Base-by-base conservation (phyloP, 2,113 vertebrate genomes). In the Rhinoderma darwinii region DNA sequence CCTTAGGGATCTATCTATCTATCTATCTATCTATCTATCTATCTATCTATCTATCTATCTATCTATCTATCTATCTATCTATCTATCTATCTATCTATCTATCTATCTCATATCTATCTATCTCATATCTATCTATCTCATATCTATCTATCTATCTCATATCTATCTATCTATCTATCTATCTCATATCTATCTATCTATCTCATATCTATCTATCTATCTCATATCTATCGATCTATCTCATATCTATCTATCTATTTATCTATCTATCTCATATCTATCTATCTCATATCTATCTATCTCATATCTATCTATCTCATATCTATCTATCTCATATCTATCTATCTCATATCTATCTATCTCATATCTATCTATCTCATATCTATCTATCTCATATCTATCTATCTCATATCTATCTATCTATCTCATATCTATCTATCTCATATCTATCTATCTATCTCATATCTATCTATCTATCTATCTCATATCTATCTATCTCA, bases 201-300 rank as follows among this genome's bases (percentile, higher is more conserved):
- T 20, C 59, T n/a, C n/a, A n/a, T 63, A 63, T 50, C 47, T 50
- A 11, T 50, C 7, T 11, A 14, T 11, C n/a, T n/a, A n/a, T n/a
- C n/a, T n/a, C n/a, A 20, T 68, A 18, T 68, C 27, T 68, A 68
- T 68, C 63, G 18, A 66, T 30, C 56, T 59, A 20, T 22, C 20
- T n/a, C n/a, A n/a, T 56, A 20, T 22, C 51, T 22, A 54, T 22
- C 51, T 18, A 54, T 20, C 17, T 22, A 59, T 59, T 25, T 59
- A 59, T 59, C 56, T 59, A 59, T 59, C 56, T 59, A 59, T 59
- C 22, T n/a, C n/a, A n/a, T 59, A 59, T 59, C 56, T 59, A 59
- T 56, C 20, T 56, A 22, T 59, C 56, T n/a, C n/a, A n/a, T 59
- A 63, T 63, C 59, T 63, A 63, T 20, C 59, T 63, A 63, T 50